phyloP scores from a whole-genome alignment of 2,797 vertebrate species.

The Acropternis orthonyx region DNA sequence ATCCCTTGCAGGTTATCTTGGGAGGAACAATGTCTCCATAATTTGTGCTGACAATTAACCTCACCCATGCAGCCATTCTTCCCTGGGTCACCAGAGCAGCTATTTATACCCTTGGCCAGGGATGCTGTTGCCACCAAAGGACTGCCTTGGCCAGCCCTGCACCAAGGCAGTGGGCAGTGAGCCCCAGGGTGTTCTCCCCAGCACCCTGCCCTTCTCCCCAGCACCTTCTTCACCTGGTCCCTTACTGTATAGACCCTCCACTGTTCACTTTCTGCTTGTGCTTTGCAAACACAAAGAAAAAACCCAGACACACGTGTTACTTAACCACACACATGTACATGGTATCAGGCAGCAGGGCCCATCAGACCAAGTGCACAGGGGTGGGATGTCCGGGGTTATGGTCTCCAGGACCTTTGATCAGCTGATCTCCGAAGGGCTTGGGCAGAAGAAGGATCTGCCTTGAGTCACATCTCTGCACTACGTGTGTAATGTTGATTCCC shows the following conservation, averaged over 20 bases:
- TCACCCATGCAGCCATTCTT: neutral
- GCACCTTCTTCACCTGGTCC: neutral
- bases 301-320: fast-evolving
- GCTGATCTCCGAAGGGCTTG: neutral
- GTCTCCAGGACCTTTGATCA: neutral
- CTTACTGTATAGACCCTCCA: neutral
- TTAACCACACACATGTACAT: neutral
- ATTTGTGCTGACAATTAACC: slow-evolving; percentile 52
- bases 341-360: neutral
- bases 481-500: fast-evolving
- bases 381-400: neutral
- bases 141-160: neutral
- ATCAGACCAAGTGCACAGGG: neutral
- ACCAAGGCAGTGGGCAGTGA: fast-evolving
- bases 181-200: fast-evolving
- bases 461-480: neutral
- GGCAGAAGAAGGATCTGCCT: neutral
- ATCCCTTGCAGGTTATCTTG: slow-evolving; percentile 42
- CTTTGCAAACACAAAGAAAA: neutral
- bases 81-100: slow-evolving; percentile 25
- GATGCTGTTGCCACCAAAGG: neutral
- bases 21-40: slow-evolving; percentile 37
- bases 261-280: neutral
- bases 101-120: slow-evolving; percentile 5
- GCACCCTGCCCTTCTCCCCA: neutral